Evolutionary conservation across 2,888 invertebrate species (phyloP).

Genomic region (Sphaeridia pumilis): DNA sequence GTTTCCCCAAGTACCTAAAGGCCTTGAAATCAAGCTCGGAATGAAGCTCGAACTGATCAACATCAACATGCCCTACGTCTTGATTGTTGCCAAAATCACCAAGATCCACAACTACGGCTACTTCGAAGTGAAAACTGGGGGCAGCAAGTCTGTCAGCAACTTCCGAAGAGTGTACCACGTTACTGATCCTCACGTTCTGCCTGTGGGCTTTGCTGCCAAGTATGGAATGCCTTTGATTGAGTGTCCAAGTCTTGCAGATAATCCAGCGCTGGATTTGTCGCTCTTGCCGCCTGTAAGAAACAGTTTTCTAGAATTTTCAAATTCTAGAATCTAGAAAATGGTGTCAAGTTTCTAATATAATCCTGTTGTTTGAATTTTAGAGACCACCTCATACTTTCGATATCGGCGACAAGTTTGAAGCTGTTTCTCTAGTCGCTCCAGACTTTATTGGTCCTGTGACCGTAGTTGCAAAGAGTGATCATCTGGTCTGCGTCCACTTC

Average conservation of each 20-base stretch:
- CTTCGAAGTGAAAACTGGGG: background rate
- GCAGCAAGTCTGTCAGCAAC: too few relatives aligned
- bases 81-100: background rate
- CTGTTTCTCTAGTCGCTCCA: background rate
- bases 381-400: background rate
- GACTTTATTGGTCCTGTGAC: background rate
- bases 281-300: background rate
- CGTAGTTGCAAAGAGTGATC: background rate
- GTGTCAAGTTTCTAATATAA: too few relatives aligned
- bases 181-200: background rate
- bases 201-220: background rate
- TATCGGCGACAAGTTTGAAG: conserved; percentile 5
- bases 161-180: background rate
- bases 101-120: background rate
- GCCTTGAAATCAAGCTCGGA: background rate
- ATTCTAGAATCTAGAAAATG: too few relatives aligned
- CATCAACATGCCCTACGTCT: background rate
- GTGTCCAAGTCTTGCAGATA: too few relatives aligned
- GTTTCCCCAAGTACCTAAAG: background rate
- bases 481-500: conserved; percentile 5
- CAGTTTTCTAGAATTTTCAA: too few relatives aligned
- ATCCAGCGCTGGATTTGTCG: background rate
- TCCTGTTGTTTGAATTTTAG: conserved; percentile 3
- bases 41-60: background rate
- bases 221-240: background rate